Evolutionary conservation across 2,888 invertebrate species (phyloP).

Genomic region (Pseudolycoriella hygida): DNA sequence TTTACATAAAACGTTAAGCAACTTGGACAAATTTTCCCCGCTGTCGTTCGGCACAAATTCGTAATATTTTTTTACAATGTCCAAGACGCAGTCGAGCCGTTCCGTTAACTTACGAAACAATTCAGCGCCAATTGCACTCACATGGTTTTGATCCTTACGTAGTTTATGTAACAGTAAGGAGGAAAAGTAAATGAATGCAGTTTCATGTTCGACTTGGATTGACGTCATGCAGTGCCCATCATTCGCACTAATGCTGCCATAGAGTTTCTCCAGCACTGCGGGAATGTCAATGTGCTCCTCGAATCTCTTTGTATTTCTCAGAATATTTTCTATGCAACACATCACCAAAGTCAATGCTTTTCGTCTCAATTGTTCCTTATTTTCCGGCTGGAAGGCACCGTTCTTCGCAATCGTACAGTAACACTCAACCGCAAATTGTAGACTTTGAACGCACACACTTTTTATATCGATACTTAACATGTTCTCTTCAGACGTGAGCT

Average conservation of each 20-base stretch:
- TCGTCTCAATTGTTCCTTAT: constrained; percentile 20
- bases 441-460: constrained; percentile 19
- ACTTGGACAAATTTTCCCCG: neutral
- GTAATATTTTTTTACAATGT: neutral
- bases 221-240: constrained; percentile 12
- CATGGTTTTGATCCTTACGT: neutral
- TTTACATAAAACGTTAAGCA: neutral
- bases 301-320: neutral
- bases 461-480: constrained; percentile 16
- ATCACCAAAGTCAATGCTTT: constrained; percentile 21
- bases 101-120: too few relatives aligned
- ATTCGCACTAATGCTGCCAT: constrained; percentile 13
- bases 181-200: neutral
- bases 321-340: constrained; percentile 20
- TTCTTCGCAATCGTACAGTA: neutral
- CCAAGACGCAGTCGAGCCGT: neutral
- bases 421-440: constrained; percentile 22
- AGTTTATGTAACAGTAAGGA: neutral
- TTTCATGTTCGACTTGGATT: neutral
- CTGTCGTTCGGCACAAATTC: neutral
- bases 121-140: too few relatives aligned
- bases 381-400: constrained; percentile 15
- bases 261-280: constrained; percentile 15
- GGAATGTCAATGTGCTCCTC: neutral
- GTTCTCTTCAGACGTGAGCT: constrained; percentile 21